Evolutionary conservation across 2,797 vertebrate species (phyloP).

Genomic region (Chelidonichthys spinosus): DNA sequence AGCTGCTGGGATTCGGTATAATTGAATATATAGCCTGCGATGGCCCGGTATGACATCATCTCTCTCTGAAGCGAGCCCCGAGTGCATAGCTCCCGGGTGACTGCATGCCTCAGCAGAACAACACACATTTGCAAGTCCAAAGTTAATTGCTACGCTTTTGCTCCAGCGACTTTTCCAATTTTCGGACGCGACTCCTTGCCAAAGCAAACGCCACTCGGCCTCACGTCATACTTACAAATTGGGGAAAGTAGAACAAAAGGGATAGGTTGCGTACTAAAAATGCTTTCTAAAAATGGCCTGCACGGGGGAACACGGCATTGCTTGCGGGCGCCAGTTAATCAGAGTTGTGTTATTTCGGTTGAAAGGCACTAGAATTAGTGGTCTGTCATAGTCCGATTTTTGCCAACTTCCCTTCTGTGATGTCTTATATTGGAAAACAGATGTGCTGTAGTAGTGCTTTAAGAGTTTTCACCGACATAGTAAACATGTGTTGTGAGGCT

Average conservation of each 20-base stretch:
- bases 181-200: conserved; percentile 3
- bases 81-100: background rate
- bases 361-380: conserved; percentile 51
- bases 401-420: conserved; percentile 32
- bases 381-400: conserved; percentile 16
- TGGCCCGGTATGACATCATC: conserved; percentile 57
- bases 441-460: conserved; percentile 29
- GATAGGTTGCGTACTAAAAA: background rate
- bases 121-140: conserved; percentile 1
- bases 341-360: conserved; percentile 58
- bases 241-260: conserved; percentile 25
- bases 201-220: conserved; percentile 23
- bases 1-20: conserved; percentile 44
- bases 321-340: conserved; percentile 43
- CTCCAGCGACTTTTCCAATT: background rate
- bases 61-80: conserved; percentile 8
- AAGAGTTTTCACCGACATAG: conserved; percentile 27
- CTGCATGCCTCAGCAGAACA: background rate
- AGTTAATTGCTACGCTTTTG: conserved; percentile 11
- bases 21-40: conserved; percentile 49
- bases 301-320: conserved; percentile 4
- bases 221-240: background rate
- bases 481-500: conserved; percentile 42
- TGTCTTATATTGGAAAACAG: conserved; percentile 72
- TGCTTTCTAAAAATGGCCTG: conserved; percentile 18